Evolutionary conservation across 1,140 invertebrate species (phyloP).

Genomic region (Proales similis): DNA sequence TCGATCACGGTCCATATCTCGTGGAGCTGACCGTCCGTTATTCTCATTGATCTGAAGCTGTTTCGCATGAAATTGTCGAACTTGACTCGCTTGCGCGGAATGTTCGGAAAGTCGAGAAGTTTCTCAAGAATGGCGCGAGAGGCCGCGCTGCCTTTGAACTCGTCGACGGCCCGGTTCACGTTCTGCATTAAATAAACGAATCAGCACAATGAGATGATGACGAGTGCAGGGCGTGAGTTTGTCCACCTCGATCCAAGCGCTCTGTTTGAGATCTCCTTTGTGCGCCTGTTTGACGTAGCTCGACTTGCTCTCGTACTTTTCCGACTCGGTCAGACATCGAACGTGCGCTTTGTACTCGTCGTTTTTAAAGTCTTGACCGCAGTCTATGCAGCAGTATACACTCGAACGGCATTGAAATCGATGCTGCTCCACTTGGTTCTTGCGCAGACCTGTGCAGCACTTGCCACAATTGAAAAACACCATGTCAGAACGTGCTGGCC

Average conservation of each 20-base stretch:
- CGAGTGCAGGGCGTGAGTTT: not conserved
- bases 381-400: conserved; percentile 89
- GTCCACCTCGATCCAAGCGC: conserved; percentile 74
- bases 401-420: conserved; percentile 56
- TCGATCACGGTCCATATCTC: conserved; percentile 33
- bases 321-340: conserved; percentile 82
- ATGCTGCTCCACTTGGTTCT: conserved; percentile 82
- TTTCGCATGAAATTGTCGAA: conserved; percentile 56
- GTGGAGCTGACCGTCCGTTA: conserved; percentile 18
- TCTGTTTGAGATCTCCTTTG: conserved; percentile 82
- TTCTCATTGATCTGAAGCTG: conserved; percentile 14
- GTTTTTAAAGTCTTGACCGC: conserved; percentile 72
- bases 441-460: conserved; percentile 79
- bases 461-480: conserved; percentile 82
- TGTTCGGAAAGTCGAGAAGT: conserved; percentile 70
- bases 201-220: conserved; percentile 5
- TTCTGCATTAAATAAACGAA: conserved; percentile 43
- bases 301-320: conserved; percentile 73
- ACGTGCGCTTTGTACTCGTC: conserved; percentile 72
- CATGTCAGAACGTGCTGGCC: conserved; percentile 64
- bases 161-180: conserved; percentile 65
- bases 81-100: conserved; percentile 81
- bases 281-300: conserved; percentile 65
- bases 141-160: conserved; percentile 56
- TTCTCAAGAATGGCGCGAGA: conserved; percentile 63